Base-by-base conservation (phyloP, 2,888 invertebrate species). In the Coenonympha arcania region DNA sequence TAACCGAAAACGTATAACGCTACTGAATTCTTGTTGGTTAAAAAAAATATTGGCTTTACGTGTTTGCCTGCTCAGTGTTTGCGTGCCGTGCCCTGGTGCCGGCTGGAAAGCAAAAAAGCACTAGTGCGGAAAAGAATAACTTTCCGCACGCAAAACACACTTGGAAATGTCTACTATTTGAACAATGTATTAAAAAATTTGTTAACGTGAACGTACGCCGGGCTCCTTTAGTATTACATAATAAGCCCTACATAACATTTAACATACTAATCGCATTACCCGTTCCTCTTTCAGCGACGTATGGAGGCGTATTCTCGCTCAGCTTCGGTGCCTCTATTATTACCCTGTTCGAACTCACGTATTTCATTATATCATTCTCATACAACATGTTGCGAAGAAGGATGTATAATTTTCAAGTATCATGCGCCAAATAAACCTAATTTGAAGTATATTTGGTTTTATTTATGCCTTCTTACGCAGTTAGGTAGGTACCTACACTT, bases 281-380 rank as follows among this genome's bases (percentile, higher is more conserved):
- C 6, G 33, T 34, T 9, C 28, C 40, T 51, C 58, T 46, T 76
- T 70, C 76, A 84, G 84, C 77, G 0, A 82, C 79, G 0, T 82
- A 81, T 42, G 84, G 84, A 9, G 82, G 84, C 1, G 66, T 84
- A 0, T 73, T 84, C 28, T 79, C 81, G 0, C 59, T 84, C 0
- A 73, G 73, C 46, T 76, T 82, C 46, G 84, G 85, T 0, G 79
- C 73, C 0, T 84, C 84, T 0, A 58, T 83, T 9, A 62, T 82
- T 3, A 82, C 79, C 1, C n/a, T 78, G 2, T 62, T 70, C 1
- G 84, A 85, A 55, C 41, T 81, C 4, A 26, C 60, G 1, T 77
- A 73, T 59, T 60, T 78, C 36, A 40, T 73, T 0, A 1, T 64
- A 4, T 62, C 62, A 1, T 45, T 48, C 4, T 19, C 47, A 4